These are phyloP conservation scores for Xylocopa sonorina DNA, from an alignment of 1,140 invertebrate species.

Conservation along the genomic window DNA sequence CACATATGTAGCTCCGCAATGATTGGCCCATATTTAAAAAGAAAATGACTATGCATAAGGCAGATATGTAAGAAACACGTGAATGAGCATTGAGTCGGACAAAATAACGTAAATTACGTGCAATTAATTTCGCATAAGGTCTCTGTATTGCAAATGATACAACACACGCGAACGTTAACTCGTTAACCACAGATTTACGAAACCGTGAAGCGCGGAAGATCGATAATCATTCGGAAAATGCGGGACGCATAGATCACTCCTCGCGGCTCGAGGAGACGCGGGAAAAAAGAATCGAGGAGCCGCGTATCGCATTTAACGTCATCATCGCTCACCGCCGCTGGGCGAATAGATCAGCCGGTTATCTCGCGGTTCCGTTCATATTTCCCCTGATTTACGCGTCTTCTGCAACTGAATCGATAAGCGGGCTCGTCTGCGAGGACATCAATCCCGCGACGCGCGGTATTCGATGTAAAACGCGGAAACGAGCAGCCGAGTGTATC, in stretches of 20 bases:
- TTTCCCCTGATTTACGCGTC: constrained; percentile 27
- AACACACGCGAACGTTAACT: too few relatives aligned
- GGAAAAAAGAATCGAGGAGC: not conserved
- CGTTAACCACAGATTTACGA: not conserved
- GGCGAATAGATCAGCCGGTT: constrained; percentile 15
- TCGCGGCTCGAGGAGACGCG: too few relatives aligned
- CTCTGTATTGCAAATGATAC: too few relatives aligned
- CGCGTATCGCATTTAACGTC: constrained; percentile 18
- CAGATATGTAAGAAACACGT: too few relatives aligned
- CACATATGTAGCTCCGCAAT: too few relatives aligned
- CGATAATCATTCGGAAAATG: constrained; percentile 15
- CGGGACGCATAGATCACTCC: constrained; percentile 8
- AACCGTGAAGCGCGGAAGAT: not conserved
- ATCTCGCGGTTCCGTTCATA: constrained; percentile 28
- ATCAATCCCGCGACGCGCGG: constrained; percentile 1
- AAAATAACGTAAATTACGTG: too few relatives aligned
- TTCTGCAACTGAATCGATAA: constrained; percentile 18
- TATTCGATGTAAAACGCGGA: constrained; percentile 51
- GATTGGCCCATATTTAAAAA: too few relatives aligned
- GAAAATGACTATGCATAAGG: too few relatives aligned
- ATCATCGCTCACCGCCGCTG: constrained; percentile 11
- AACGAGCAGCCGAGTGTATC: constrained; percentile 49
- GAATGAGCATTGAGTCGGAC: too few relatives aligned
- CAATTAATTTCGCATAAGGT: too few relatives aligned
- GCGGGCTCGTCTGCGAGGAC: constrained; percentile 19